Evolutionary conservation across 1,140 invertebrate species (phyloP).

Genomic region (Tribolium madens): DNA sequence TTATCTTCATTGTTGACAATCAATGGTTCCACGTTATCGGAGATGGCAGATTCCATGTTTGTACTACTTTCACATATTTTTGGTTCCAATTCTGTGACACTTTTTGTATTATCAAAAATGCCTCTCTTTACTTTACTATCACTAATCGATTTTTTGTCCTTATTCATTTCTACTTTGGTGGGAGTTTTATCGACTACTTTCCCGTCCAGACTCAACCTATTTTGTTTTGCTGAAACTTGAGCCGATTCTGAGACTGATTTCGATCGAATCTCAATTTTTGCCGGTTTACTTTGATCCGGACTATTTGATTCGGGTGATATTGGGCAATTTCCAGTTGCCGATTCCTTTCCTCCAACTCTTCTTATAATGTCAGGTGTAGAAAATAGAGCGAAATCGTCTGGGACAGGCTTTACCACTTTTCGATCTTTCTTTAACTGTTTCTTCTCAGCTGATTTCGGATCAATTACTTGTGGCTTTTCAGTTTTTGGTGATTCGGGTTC

Average conservation of each 20-base stretch:
- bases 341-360: conserved; percentile 70
- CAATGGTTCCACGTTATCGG: conserved; percentile 10
- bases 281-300: conserved; percentile 54
- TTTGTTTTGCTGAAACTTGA: conserved; percentile 46
- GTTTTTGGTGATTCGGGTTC: conserved; percentile 57
- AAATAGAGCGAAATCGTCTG: conserved; percentile 77
- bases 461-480: conserved; percentile 64
- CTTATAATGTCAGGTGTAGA: conserved; percentile 84
- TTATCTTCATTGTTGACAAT: conserved; percentile 58
- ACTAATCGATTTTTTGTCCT: conserved; percentile 16
- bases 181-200: conserved; percentile 40
- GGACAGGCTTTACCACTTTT: conserved; percentile 73
- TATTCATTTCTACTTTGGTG: neutral
- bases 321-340: conserved; percentile 60
- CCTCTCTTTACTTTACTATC: conserved; percentile 38
- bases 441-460: conserved; percentile 56
- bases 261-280: conserved; percentile 63
- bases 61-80: neutral
- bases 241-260: conserved; percentile 53
- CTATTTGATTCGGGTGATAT: conserved; percentile 58
- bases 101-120: conserved; percentile 14
- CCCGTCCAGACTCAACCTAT: conserved; percentile 51
- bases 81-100: too few relatives aligned
- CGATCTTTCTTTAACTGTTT: conserved; percentile 74
- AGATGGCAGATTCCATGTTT: neutral